phyloP scores from a whole-genome alignment of 1,140 invertebrate genomes.

The Danaus plexippus region DNA sequence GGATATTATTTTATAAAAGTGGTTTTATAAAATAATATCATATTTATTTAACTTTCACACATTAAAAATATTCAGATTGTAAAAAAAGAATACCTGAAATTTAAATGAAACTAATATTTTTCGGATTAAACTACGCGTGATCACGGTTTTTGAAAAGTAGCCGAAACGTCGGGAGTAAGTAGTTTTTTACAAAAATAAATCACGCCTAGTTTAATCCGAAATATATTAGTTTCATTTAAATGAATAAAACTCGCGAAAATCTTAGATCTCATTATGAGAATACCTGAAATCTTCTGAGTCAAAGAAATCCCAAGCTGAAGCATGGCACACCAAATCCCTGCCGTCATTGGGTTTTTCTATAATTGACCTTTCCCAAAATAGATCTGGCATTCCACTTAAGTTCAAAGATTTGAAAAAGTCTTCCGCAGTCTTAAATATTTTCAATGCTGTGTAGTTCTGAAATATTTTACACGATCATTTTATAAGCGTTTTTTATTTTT shows the following conservation, averaged over 20 bases:
- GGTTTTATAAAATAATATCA: too few species aligned
- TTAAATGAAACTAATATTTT: constrained; percentile 29
- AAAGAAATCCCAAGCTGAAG: constrained; percentile 86
- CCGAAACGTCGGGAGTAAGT: too few species aligned
- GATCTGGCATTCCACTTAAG: constrained; percentile 62
- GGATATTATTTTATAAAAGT: too few species aligned
- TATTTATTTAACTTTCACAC: too few species aligned
- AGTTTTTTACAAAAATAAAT: too few species aligned
- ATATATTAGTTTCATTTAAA: too few species aligned
- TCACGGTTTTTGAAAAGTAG: neutral
- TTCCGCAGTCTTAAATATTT: constrained; percentile 70
- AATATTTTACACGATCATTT: constrained; percentile 17
- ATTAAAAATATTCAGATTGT: constrained; percentile 10
- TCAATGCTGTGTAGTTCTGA: constrained; percentile 65
- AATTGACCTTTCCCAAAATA: constrained; percentile 73
- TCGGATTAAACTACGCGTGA: neutral
- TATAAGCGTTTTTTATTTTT: too few species aligned
- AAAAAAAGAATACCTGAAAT: constrained; percentile 71
- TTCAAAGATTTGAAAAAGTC: constrained; percentile 72
- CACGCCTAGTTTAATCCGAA: too few species aligned
- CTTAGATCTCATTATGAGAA: too few species aligned
- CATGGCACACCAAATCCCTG: constrained; percentile 80
- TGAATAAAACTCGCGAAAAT: too few species aligned
- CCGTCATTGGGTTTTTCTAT: constrained; percentile 74
- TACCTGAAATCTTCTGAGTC: constrained; percentile 77